Conservation (phyloP, 2,113 vertebrate species). For the Calyptommatus sinebrachiatus region DNA sequence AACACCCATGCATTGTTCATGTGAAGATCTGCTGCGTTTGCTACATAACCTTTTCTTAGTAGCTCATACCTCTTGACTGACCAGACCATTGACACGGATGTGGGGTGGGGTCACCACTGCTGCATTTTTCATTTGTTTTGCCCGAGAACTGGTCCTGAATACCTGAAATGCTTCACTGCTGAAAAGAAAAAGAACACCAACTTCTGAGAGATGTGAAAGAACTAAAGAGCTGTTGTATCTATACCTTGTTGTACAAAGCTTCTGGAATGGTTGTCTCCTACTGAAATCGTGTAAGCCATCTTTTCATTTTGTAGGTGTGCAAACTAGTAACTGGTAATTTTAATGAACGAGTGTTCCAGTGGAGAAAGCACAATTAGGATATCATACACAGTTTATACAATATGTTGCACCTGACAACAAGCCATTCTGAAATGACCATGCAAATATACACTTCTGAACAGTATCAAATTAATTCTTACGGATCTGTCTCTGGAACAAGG, state of each 20-base stretch:
- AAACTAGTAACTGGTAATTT: too few relatives aligned
- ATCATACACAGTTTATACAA: too few relatives aligned
- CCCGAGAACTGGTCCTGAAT: conserved; percentile 75
- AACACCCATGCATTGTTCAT: background rate
- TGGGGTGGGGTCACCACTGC: conserved; percentile 79
- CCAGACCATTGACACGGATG: conserved; percentile 74
- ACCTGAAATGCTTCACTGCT: conserved; percentile 72
- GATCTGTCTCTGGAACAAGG: conserved; percentile 71
- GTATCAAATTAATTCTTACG: conserved; percentile 59
- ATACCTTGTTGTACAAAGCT: background rate
- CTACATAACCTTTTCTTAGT: rapidly evolving
- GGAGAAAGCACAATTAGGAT: too few relatives aligned
- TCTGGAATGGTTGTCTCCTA: too few relatives aligned
- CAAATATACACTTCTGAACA: background rate
- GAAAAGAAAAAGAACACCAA: background rate
- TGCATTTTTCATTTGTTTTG: conserved; percentile 71
- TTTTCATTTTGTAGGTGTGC: too few relatives aligned
- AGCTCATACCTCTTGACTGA: conserved; percentile 78
- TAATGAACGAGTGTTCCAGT: too few relatives aligned
- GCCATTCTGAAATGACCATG: background rate
- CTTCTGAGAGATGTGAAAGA: background rate
- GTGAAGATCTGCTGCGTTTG: rapidly evolving
- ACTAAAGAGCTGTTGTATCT: background rate
- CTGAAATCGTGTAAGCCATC: too few relatives aligned
- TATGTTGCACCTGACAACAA: too few relatives aligned